Percentiles rank a stretch among this genome's conserved stretches.
Evolutionary conservation across 2,113 vertebrate genomes (phyloP).

Genomic region (Electrona antarctica): DNA sequence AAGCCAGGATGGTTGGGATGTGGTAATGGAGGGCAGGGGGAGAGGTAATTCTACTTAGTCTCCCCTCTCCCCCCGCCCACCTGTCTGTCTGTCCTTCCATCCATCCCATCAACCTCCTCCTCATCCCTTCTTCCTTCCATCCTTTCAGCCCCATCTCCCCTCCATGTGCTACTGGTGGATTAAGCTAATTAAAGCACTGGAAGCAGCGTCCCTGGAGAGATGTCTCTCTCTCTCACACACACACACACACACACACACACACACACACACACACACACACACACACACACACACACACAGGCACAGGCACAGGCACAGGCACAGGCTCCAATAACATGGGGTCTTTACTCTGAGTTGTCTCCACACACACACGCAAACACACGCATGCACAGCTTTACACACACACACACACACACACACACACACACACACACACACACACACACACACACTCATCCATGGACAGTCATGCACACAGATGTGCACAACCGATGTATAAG

Average conservation of each 20-base stretch:
- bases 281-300: neutral
- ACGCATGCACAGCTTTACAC: no score
- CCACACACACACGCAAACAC: neutral
- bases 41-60: conserved; percentile 37
- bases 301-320: conserved; percentile 19
- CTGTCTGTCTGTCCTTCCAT: conserved; percentile 2
- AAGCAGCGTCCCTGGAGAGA: conserved; percentile 61
- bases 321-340: no score
- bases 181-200: conserved; percentile 75
- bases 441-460: neutral
- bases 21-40: conserved; percentile 46
- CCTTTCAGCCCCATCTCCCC: conserved; percentile 26
- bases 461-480: neutral
- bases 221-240: conserved; percentile 10
- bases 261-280: conserved; percentile 9
- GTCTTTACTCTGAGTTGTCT: no score
- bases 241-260: conserved; percentile 32
- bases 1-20: conserved; percentile 40
- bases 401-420: conserved; percentile 4
- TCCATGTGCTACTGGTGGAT: conserved; percentile 69
- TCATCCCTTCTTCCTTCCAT: conserved; percentile 29
- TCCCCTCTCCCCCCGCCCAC: neutral
- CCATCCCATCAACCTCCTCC: conserved; percentile 14
- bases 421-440: neutral
- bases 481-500: neutral